These are phyloP conservation scores for Cryptocheilus praepositus DNA, from an alignment of 2,888 invertebrate species.

Conservation along the genomic window DNA sequence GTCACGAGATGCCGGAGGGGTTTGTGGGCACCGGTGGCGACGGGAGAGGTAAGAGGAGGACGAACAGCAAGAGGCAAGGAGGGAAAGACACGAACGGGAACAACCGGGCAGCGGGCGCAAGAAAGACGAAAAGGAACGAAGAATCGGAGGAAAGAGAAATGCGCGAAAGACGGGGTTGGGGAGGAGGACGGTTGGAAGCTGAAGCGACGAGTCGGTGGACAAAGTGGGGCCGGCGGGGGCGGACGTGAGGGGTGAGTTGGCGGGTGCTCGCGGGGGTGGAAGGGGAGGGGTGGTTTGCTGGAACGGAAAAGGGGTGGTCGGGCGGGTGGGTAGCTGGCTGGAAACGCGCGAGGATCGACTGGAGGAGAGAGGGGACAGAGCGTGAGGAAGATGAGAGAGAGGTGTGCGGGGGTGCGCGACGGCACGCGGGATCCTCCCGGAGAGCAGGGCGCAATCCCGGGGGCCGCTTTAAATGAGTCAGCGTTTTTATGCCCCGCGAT, in stretches of 20 bases:
- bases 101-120: slow-evolving; percentile 10
- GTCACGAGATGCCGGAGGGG: slow-evolving; percentile 61
- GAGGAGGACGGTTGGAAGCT: slow-evolving; percentile 44
- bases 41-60: slow-evolving; percentile 27
- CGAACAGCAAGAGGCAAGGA: slow-evolving; percentile 18
- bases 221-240: slow-evolving; percentile 39
- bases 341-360: slow-evolving; percentile 34
- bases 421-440: slow-evolving; percentile 60
- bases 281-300: slow-evolving; percentile 18
- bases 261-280: slow-evolving; percentile 38
- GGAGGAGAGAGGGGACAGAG: slow-evolving; percentile 24
- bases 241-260: slow-evolving; percentile 21
- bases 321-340: slow-evolving; percentile 1
- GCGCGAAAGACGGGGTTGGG: slow-evolving; percentile 17
- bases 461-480: slow-evolving; percentile 75
- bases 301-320: slow-evolving; percentile 16
- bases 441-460: slow-evolving; percentile 69
- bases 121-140: not conserved
- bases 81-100: slow-evolving; percentile 16
- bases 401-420: slow-evolving; percentile 14
- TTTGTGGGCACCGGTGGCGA: slow-evolving; percentile 31
- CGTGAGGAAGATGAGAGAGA: slow-evolving; percentile 16
- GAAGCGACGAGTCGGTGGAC: slow-evolving; percentile 41
- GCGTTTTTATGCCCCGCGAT: slow-evolving; percentile 75
- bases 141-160: not conserved